Conservation (phyloP, 2,797 vertebrate species). For the Catharus ustulatus region DNA sequence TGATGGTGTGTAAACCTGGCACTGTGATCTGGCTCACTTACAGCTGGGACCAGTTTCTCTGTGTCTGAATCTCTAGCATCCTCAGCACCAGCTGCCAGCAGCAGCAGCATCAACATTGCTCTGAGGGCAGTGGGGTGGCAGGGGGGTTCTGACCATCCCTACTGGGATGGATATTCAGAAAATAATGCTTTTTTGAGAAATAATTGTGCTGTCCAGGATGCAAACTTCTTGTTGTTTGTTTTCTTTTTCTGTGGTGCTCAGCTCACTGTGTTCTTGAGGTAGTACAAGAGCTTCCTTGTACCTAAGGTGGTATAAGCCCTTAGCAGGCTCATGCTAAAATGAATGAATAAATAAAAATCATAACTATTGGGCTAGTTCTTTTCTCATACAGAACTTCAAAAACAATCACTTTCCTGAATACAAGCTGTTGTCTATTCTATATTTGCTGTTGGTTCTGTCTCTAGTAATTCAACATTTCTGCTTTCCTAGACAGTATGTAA, state of each 20-base stretch:
- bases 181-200: neutral
- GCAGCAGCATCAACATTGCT: neutral
- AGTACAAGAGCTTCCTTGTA: neutral
- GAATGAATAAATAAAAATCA: neutral
- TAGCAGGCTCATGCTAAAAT: neutral
- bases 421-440: neutral
- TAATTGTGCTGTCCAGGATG: neutral
- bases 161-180: neutral
- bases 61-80: neutral
- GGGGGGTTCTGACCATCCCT: neutral
- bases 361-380: neutral
- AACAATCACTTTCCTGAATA: neutral
- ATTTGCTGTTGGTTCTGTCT: neutral
- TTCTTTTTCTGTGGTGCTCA: neutral
- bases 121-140: accelerated
- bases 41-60: neutral
- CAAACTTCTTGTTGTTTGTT: neutral
- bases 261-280: neutral
- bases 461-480: neutral
- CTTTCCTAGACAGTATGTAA: neutral
- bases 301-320: neutral
- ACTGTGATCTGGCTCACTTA: neutral
- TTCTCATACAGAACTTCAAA: neutral
- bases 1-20: neutral
- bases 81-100: neutral